These are phyloP conservation scores for Eudemis profundana DNA, from an alignment of 2,888 invertebrate genomes.

Conservation along the genomic window DNA sequence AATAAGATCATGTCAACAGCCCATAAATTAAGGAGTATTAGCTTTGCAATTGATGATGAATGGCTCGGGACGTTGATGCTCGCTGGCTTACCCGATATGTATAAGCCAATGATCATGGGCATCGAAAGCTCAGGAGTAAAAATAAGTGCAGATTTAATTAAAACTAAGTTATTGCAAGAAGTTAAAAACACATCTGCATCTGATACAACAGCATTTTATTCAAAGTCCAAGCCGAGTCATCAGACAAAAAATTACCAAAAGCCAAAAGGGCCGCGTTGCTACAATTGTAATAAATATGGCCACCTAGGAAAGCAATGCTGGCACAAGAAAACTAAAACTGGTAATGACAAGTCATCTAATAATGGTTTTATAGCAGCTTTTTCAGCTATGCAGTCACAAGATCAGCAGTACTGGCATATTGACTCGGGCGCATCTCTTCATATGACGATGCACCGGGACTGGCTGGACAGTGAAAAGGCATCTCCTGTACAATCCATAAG, in stretches of 20 bases:
- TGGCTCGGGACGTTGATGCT: too few relatives aligned
- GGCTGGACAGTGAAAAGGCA: neutral
- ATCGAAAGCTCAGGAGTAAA: constrained; percentile 18
- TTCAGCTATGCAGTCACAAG: neutral
- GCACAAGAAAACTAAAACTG: constrained; percentile 12
- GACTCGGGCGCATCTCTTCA: constrained; percentile 2
- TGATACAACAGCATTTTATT: constrained; percentile 2
- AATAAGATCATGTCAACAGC: too few relatives aligned
- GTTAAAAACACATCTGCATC: neutral
- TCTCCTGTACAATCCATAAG: neutral
- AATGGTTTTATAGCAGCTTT: constrained; percentile 13
- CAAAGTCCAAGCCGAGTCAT: neutral
- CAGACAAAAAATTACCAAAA: neutral
- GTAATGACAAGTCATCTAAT: neutral
- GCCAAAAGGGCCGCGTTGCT: constrained; percentile 26
- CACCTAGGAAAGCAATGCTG: constrained; percentile 32
- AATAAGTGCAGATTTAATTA: constrained; percentile 14
- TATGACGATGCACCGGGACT: neutral
- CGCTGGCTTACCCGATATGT: constrained; percentile 1
- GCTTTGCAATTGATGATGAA: too few relatives aligned
- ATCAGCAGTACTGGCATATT: neutral
- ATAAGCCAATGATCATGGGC: constrained; percentile 15
- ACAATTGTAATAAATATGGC: too few relatives aligned
- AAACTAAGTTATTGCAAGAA: constrained; percentile 23
- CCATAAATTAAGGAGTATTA: too few relatives aligned